These are phyloP conservation scores for Alcis repandata DNA, from an alignment of 2,888 invertebrate species.

Conservation along the genomic window DNA sequence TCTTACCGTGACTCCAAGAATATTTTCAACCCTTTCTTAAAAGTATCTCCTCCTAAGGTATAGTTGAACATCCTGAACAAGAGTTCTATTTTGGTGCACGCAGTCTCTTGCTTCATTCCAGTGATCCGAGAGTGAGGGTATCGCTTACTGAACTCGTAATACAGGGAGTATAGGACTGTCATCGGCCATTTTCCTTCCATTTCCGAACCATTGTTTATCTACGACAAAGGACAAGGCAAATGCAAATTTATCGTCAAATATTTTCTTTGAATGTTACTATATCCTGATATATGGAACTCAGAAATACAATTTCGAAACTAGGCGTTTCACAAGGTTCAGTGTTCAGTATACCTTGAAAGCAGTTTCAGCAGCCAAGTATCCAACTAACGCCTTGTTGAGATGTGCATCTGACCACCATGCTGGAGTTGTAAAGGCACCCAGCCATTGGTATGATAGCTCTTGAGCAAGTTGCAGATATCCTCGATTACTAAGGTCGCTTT, in stretches of 20 bases:
- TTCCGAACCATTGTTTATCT: slow-evolving; percentile 90
- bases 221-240: slow-evolving; percentile 10
- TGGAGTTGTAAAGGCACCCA: slow-evolving; percentile 91
- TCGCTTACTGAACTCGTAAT: slow-evolving; percentile 93
- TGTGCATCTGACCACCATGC: slow-evolving; percentile 92
- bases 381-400: slow-evolving; percentile 91
- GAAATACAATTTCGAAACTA: neutral
- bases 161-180: slow-evolving; percentile 91
- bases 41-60: slow-evolving; percentile 92
- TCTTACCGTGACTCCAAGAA: slow-evolving; percentile 88
- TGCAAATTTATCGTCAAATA: neutral
- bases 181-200: slow-evolving; percentile 94
- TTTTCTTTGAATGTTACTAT: no score
- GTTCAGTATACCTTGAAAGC: slow-evolving; percentile 87
- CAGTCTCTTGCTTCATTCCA: slow-evolving; percentile 91
- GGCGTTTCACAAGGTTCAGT: neutral
- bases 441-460: slow-evolving; percentile 93
- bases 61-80: slow-evolving; percentile 96
- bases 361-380: slow-evolving; percentile 91
- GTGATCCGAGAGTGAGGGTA: slow-evolving; percentile 92
- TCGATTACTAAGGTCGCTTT: slow-evolving; percentile 89
- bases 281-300: no score
- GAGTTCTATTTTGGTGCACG: slow-evolving; percentile 91
- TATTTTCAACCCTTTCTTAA: slow-evolving; percentile 90
- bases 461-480: slow-evolving; percentile 90